Evolutionary conservation across 2,113 vertebrate species (phyloP).

Genomic region (Gymnorhina tibicen): DNA sequence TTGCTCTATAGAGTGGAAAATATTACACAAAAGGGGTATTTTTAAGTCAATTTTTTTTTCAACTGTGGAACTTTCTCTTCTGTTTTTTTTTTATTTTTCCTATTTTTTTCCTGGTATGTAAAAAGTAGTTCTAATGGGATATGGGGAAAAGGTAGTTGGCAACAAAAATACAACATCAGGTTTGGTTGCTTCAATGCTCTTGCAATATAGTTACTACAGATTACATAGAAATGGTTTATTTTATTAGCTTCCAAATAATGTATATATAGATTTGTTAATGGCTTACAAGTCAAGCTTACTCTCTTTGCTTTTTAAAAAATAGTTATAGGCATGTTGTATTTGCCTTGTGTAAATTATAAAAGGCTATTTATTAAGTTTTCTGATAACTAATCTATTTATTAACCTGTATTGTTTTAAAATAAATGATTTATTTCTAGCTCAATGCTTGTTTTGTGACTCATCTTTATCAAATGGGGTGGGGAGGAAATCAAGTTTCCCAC

Average conservation of each 20-base stretch:
- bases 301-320: conserved; percentile 70
- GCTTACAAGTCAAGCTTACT: conserved; percentile 65
- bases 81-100: not conserved
- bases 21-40: conserved; percentile 24
- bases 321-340: conserved; percentile 75
- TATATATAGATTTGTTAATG: conserved; percentile 64
- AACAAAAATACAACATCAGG: conserved; percentile 29
- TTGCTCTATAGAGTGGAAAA: conserved; percentile 34
- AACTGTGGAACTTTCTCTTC: not conserved
- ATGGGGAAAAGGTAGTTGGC: conserved; percentile 6
- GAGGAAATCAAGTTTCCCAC: not conserved
- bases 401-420: conserved; percentile 80
- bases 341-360: conserved; percentile 77
- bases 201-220: conserved; percentile 61
- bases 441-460: conserved; percentile 5
- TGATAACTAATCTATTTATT: conserved; percentile 76
- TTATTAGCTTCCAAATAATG: conserved; percentile 61
- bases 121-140: conserved; percentile 12
- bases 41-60: not conserved
- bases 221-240: conserved; percentile 64
- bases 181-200: conserved; percentile 53
- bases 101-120: not conserved
- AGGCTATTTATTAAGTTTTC: conserved; percentile 80
- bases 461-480: not conserved
- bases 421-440: conserved; percentile 77